Evolutionary conservation across 2,113 vertebrate genomes (phyloP).

Genomic region (Nesogale talazaci): DNA sequence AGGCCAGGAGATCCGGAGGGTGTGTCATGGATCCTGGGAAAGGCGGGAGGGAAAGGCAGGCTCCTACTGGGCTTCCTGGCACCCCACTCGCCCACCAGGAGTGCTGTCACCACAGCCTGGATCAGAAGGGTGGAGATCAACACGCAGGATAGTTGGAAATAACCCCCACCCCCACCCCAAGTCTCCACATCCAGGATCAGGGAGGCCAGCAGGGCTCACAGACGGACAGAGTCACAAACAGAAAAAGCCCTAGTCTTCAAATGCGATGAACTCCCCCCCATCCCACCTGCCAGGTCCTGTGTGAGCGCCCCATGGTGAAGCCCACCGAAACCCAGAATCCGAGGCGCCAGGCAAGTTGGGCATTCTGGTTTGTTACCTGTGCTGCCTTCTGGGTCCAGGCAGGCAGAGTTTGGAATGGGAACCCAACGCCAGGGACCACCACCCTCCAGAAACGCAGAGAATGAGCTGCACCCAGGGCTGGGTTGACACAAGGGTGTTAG

Average conservation of each 20-base stretch:
- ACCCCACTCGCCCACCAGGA: neutral
- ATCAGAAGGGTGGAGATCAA: neutral
- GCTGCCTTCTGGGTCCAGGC: neutral
- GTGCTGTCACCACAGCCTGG: neutral
- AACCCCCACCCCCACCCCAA: too few relatives aligned
- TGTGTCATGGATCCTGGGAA: neutral
- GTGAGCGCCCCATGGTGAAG: neutral
- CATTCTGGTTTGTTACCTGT: neutral
- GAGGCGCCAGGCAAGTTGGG: neutral
- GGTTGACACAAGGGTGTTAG: too few relatives aligned
- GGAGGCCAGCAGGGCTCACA: neutral
- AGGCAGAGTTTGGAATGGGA: neutral
- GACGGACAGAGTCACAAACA: too few relatives aligned
- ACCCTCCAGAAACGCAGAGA: neutral
- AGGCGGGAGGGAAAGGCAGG: neutral
- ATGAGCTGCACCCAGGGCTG: neutral
- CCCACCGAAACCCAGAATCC: neutral
- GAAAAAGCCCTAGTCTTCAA: neutral
- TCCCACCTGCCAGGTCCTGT: rapidly evolving
- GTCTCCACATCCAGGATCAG: neutral
- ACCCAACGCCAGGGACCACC: rapidly evolving
- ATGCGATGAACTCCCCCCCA: rapidly evolving
- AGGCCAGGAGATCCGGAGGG: neutral
- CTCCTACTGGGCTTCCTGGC: neutral
- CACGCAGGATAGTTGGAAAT: neutral